Evolutionary conservation across 2,797 vertebrate species (phyloP), one percentile per base, ranked within the genome.

Genomic region (Typhlichthys subterraneus): DNA sequence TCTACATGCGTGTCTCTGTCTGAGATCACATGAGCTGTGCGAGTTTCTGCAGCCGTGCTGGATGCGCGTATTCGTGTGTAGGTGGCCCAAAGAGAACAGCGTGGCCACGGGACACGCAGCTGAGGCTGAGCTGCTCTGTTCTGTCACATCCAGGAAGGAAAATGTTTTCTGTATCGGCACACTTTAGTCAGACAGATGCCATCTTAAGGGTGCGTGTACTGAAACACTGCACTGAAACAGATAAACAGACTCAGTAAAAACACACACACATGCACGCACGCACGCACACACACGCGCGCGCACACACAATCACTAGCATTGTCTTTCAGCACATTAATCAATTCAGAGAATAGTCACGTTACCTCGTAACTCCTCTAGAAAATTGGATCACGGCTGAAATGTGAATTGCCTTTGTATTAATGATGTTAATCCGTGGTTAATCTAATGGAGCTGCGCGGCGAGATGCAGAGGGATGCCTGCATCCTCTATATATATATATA

Each of bases 321-420:
- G 59, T 72, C 56, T 68, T 73, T 65, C 47, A 23, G 14, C 45
- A 66, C 63, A 76, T 77, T 79, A 82, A 77, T 88, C 71, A 73
- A 79, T 80, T 63, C 12, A 9, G 59, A 68, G 72, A 78, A 69
- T 67, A 72, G 64, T 45, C 76, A 84, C 82, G 77, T 87, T 87
- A 86, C 63, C 68, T 71, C 69, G 73, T 74, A 84, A 53, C 65
- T 69, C 33, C 31, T 45, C 77, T 59, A 63, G 61, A 62, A 87
- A 89, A 86, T 66, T 86, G 64, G 86, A 84, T 86, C 82, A 82
- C 59, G 64, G 62, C 73, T 75, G 68, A 76, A 62, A 63, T 85
- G 77, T 85, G 80, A 84, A 83, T 80, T 67, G 45, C 48, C 55
- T 57, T 78, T 17, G 54, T 70, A 70, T 76, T 88, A 86, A 88